Evolutionary conservation across 2,797 vertebrate genomes (phyloP), one percentile per base, ranked within the genome.

Genomic region (Siniperca scherzeri): DNA sequence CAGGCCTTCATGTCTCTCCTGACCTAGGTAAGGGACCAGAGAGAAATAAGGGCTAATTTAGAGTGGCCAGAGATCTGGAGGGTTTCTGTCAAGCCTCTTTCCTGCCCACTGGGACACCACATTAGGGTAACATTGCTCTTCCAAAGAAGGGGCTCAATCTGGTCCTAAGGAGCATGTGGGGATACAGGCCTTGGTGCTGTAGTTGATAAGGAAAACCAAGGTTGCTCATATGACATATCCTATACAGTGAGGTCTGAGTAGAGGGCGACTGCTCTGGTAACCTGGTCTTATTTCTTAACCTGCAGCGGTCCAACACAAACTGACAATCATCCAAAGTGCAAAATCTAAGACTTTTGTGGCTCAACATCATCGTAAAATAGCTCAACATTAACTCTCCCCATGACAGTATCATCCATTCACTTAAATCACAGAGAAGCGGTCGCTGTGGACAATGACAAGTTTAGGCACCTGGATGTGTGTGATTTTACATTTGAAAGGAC

Each of bases 361-460:
- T 94, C 92, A 92, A 91, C 77, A 85, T 87, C 72, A 79, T 83
- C 40, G 21, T 72, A 84, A 91, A 91, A 87, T 75, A 89, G 73
- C 79, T 91, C 73, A 70, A 87, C 84, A 89, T 82, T 75, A 90
- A 92, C 88, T 76, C 81, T 81, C 71, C 80, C 68, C 67, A 44
- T 62, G 65, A 89, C 77, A 91, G 78, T 80, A 87, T 90, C 72
- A 73, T 82, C 88, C 83, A 88, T 89, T 92, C 86, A 91, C 87
- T 73, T 84, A 87, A 91, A 90, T 91, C 88, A 92, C 92, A 93
- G 91, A 92, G 90, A 91, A 90, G 91, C 87, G 91, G 90, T 92
- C 91, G 53, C 87, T 70, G 82, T 88, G 91, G 91, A 92, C 84
- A 85, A 88, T 74, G 84, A 89, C 82, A 89, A 80, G 83, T 91